Base-by-base conservation (phyloP, 1,140 invertebrate genomes). In the Drosophila truncata region DNA sequence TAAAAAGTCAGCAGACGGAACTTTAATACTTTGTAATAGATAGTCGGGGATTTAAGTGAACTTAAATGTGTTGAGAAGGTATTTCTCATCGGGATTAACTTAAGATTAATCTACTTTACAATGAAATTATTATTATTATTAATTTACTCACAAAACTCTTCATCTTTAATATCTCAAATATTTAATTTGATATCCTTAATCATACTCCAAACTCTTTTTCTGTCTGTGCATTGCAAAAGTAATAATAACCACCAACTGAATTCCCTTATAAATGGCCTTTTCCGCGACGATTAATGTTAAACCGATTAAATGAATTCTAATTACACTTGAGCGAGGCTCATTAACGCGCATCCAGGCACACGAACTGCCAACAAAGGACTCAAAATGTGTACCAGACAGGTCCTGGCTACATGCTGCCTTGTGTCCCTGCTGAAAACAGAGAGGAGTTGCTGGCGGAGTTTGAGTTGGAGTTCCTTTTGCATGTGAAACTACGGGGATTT, bases 401-500 rank as follows among this genome's bases (percentile, higher is more conserved):
- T 33, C 41, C 61, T 74, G 62, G 64, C 29, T 46, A 39, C 71
- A 39, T 8, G 20, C 42, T 46, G 44, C 49, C 37, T 39, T 23
- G 16, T 49, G 39, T 44, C 27, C 29, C 39, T 27, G 23, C 37
- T 29, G 41, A 11, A 18, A 18, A 25, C 8, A 23, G 31, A 23
- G 31, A 10, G 2, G 18, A 35, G 14, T 37, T 23, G 29, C 29
- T 35, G 50, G 18, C 10, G 9, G 20, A 55, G 50, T 33, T 52
- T 18, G 7, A 14, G 50, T 7, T 35, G 20, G 3, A 37, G 31
- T 5, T n/a, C 2, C 35, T 18, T 85, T 85, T 85, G 82, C 82
- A 85, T 86, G 79, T 75, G 72, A 60, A 74, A 60, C 75, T 77
- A 82, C 74, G 73, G 82, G 88, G 91, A 92, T 92, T 92, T 92